These are phyloP conservation scores for Callipepla squamata DNA, from an alignment of 2,113 vertebrate genomes.

Conservation along the genomic window DNA sequence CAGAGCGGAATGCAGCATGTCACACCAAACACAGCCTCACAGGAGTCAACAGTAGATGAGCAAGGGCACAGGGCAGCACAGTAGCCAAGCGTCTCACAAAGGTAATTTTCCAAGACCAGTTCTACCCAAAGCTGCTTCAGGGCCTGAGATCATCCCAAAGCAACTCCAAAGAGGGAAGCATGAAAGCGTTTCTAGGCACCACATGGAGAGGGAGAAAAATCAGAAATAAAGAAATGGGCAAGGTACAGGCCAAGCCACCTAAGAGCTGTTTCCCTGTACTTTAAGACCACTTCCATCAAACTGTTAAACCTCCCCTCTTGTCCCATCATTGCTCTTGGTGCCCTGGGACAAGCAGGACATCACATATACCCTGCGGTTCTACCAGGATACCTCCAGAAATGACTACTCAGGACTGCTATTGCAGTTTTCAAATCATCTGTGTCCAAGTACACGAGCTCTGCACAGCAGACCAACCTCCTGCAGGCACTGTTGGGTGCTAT, in stretches of 20 bases:
- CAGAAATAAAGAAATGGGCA: neutral
- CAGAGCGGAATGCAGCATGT: neutral
- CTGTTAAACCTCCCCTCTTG: neutral
- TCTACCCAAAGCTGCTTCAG: constrained; percentile 3
- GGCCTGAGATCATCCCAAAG: neutral
- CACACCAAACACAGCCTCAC: neutral
- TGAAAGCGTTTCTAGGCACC: neutral
- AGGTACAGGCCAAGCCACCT: neutral
- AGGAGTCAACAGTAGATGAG: neutral
- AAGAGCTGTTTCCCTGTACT: neutral
- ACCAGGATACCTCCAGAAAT: neutral
- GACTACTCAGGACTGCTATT: neutral
- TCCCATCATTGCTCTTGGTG: neutral
- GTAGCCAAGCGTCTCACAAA: constrained; percentile 7
- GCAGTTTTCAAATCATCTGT: neutral
- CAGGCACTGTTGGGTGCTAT: accelerated
- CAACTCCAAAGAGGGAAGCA: neutral
- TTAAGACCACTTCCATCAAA: neutral
- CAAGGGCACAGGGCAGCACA: neutral
- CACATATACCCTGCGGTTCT: neutral
- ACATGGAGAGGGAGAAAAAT: neutral
- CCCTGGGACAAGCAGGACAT: neutral
- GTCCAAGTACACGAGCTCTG: neutral
- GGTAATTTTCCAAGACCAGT: neutral
- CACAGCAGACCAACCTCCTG: neutral